Conservation (phyloP, 2,888 invertebrate genomes). For the Alentia gelatinosa region DNA sequence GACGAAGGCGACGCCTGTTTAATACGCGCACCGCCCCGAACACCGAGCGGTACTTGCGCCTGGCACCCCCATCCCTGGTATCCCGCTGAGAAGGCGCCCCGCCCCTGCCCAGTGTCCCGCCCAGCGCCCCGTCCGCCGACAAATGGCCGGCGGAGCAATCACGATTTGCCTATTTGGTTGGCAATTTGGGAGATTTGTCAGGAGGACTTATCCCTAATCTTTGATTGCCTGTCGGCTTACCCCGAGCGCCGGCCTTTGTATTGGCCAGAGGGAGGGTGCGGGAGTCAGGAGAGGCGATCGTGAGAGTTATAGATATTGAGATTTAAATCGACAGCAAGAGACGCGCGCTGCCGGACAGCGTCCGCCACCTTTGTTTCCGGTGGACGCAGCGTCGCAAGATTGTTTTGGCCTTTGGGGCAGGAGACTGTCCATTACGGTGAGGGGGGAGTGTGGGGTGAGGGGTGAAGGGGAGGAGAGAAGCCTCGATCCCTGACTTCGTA, state of each 20-base stretch:
- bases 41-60: too few species aligned
- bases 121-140: neutral
- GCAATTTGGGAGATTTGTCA: slow-evolving; percentile 43
- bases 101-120: neutral
- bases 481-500: neutral
- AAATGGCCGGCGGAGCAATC: slow-evolving; percentile 12
- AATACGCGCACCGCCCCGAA: neutral
- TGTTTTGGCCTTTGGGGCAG: neutral
- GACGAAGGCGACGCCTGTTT: too few species aligned
- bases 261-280: too few species aligned
- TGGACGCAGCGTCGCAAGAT: neutral
- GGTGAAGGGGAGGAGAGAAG: neutral
- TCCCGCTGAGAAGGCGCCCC: neutral
- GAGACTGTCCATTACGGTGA: neutral
- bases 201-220: slow-evolving; percentile 25
- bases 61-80: neutral
- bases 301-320: slow-evolving; percentile 51
- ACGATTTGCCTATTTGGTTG: slow-evolving; percentile 40
- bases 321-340: slow-evolving; percentile 33
- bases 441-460: neutral
- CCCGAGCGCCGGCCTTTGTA: neutral
- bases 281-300: neutral
- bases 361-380: neutral
- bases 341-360: neutral
- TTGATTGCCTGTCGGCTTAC: slow-evolving; percentile 44